Conservation (phyloP, 2,113 vertebrate genomes). For the Siniperca knerii region DNA sequence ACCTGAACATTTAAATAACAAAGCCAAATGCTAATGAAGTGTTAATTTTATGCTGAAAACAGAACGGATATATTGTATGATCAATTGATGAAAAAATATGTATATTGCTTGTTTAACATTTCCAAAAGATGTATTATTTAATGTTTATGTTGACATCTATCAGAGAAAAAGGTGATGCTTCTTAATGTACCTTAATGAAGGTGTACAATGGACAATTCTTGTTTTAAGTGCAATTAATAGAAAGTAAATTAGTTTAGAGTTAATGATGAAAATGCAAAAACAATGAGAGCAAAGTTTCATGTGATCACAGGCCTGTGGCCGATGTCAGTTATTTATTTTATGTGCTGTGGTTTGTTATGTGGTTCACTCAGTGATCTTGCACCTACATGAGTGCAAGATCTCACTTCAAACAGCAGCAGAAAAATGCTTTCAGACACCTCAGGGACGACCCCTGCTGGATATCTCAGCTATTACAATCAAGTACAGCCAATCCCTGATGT, state of each 20-base stretch:
- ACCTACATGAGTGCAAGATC: not conserved
- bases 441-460: slow-evolving; percentile 65
- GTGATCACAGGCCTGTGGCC: not conserved
- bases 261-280: not conserved
- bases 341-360: slow-evolving; percentile 41
- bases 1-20: slow-evolving; percentile 13
- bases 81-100: not conserved
- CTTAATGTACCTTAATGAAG: slow-evolving; percentile 3
- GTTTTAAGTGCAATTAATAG: slow-evolving; percentile 76
- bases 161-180: slow-evolving; percentile 3
- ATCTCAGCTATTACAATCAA: slow-evolving; percentile 21
- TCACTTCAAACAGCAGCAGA: slow-evolving; percentile 14
- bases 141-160: slow-evolving; percentile 18
- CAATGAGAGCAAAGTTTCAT: not conserved
- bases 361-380: slow-evolving; percentile 17
- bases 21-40: not conserved
- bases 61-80: slow-evolving; percentile 19
- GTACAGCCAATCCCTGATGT: slow-evolving; percentile 13
- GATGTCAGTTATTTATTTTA: slow-evolving; percentile 36
- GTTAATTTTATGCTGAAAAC: slow-evolving; percentile 31
- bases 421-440: slow-evolving; percentile 39
- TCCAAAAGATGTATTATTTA: slow-evolving; percentile 35
- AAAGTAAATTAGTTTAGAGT: not conserved
- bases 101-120: slow-evolving; percentile 22
- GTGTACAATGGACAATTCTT: not conserved